These are phyloP conservation scores for Platynereis dumerilii DNA, from an alignment of 2,888 invertebrate genomes.

Conservation along the genomic window DNA sequence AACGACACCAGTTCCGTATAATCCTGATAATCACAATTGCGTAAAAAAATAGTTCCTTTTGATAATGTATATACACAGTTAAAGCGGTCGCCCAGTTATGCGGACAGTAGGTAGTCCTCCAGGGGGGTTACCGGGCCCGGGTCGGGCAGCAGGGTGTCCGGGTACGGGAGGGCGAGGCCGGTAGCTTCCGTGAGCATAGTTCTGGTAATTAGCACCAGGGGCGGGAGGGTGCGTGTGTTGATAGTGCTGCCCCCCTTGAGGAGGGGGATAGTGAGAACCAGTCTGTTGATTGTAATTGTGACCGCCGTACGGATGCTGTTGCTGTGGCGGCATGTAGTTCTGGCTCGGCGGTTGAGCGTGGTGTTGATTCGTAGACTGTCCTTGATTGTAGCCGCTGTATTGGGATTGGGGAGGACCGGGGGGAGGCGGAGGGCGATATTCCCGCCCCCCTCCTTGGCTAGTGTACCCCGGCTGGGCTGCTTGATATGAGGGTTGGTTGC, in stretches of 20 bases:
- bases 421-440: conserved; percentile 10
- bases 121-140: conserved; percentile 1
- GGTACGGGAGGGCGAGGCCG: conserved; percentile 11
- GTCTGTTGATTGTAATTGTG: not conserved
- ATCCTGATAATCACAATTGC: too few relatives aligned
- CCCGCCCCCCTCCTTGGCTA: not conserved
- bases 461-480: conserved; percentile 7
- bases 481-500: not conserved
- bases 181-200: not conserved
- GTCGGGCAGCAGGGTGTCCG: not conserved
- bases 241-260: conserved; percentile 5
- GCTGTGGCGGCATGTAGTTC: conserved; percentile 28
- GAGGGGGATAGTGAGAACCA: not conserved
- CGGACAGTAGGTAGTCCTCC: conserved; percentile 16
- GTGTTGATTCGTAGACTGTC: conserved; percentile 33
- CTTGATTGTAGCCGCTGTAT: conserved; percentile 26
- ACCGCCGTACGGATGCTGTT: conserved; percentile 5
- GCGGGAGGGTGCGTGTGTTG: conserved; percentile 2
- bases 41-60: too few relatives aligned
- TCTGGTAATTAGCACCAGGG: conserved; percentile 1
- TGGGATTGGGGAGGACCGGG: conserved; percentile 22
- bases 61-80: too few relatives aligned
- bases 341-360: conserved; percentile 12
- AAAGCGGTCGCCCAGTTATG: conserved; percentile 16
- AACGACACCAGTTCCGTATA: too few relatives aligned